These are phyloP conservation scores for Ophion costatus DNA, from an alignment of 2,888 invertebrate genomes.

Conservation along the genomic window DNA sequence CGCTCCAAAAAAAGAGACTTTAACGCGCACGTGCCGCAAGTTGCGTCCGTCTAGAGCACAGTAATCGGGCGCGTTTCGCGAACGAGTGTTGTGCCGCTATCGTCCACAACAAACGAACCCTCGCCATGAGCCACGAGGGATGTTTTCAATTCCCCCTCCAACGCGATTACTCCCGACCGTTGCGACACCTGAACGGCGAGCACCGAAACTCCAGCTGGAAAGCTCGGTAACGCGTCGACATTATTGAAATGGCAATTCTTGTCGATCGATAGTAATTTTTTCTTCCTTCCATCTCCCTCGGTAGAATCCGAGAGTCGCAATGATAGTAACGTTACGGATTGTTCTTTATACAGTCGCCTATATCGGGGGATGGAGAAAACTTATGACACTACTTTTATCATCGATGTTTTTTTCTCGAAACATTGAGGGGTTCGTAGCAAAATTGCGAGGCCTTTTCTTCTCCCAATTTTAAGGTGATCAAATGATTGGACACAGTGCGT, in stretches of 20 bases:
- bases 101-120: constrained; percentile 72
- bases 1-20: not conserved
- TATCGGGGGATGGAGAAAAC: too few species aligned
- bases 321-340: not conserved
- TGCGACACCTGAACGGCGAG: not conserved
- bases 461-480: too few species aligned
- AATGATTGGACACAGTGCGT: too few species aligned
- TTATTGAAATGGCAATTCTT: constrained; percentile 16
- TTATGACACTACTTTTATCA: too few species aligned
- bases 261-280: not conserved
- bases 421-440: too few species aligned
- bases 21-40: constrained; percentile 65
- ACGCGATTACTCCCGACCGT: not conserved
- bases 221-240: constrained; percentile 13
- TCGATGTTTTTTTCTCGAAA: too few species aligned
- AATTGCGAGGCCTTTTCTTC: too few species aligned
- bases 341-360: too few species aligned
- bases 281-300: not conserved
- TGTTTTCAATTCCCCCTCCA: constrained; percentile 54
- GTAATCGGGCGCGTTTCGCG: constrained; percentile 71
- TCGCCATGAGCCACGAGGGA: constrained; percentile 68
- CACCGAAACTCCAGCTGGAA: not conserved
- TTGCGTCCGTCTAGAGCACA: constrained; percentile 48
- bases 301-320: not conserved
- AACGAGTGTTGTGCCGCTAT: constrained; percentile 71